phyloP scores from a whole-genome alignment of 2,797 vertebrate genomes.

The Gambusia yucatana region DNA sequence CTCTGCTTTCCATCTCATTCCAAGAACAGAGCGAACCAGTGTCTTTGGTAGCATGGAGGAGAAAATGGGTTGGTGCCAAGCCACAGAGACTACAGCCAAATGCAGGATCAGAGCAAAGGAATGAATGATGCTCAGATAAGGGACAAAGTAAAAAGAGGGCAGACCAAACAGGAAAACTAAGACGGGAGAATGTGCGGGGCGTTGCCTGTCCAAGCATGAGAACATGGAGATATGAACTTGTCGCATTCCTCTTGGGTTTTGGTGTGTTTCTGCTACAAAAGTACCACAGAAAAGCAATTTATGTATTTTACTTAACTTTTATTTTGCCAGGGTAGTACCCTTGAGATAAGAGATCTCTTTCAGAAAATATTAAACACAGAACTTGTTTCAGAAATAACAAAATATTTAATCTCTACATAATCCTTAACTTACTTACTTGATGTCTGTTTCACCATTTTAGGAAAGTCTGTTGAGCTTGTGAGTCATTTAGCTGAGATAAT shows the following conservation, averaged over 20 bases:
- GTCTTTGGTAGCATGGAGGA: conserved; percentile 59
- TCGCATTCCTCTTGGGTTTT: conserved; percentile 43
- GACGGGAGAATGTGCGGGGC: conserved; percentile 71
- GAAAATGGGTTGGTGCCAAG: conserved; percentile 73
- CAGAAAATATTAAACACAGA: not conserved
- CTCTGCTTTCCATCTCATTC: conserved; percentile 55
- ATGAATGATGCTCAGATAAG: conserved; percentile 85
- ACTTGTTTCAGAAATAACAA: not conserved
- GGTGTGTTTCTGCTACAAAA: conserved; percentile 2
- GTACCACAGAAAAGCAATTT: not conserved
- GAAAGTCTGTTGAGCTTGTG: not conserved
- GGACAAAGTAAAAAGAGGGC: conserved; percentile 80
- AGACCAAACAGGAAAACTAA: conserved; percentile 87
- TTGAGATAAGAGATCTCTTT: not conserved
- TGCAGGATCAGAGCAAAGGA: conserved; percentile 79
- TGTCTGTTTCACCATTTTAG: not conserved
- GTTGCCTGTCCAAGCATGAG: conserved; percentile 69
- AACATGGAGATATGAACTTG: conserved; percentile 67
- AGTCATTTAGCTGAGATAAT: not conserved
- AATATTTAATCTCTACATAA: not conserved
- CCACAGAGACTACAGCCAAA: conserved; percentile 75
- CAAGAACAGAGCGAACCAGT: conserved; percentile 71
- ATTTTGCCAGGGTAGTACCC: not conserved
- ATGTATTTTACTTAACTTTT: not conserved
- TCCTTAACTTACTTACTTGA: not conserved